Base-by-base conservation (phyloP, 1,140 invertebrate species). In the Branchinecta lynchi region DNA sequence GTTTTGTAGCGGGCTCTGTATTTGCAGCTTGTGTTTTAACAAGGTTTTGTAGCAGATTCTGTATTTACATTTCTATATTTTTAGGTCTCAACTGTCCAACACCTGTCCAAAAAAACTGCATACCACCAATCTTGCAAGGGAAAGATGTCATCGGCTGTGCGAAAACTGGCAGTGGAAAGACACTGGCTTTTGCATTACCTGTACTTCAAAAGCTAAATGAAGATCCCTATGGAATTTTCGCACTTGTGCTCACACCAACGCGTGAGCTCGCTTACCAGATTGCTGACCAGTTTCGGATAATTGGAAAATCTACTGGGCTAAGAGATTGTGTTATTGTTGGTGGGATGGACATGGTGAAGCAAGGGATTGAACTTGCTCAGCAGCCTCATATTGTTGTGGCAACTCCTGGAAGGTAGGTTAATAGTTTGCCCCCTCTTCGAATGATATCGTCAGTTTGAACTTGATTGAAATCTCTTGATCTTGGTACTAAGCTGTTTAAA, bases 161-260 rank as follows among this genome's bases (percentile, higher is more conserved):
- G 1, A 94, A 97, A 82, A 98, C 96, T 45, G 96, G 96, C 21
- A 96, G 93, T 69, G 96, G 96, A 45, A 99, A 99, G 83, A 98
- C 96, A 7, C 86, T 96, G 75, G 91, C 95, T 0, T 99, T 98
- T 85, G 93, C 92, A 7, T 76, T 99, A 20, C 96, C 96, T 0
- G 94, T 99, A 75, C 78, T 99, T 67, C 92, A 98, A 78, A 86
- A 87, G 73, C 80, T 98, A 15, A 86, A 90, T 72, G 87, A 94
- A 76, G 93, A 93, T 77, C 94, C 95, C 0, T 93, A 93, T 79
- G 89, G 92, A 71, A 89, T 98, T 75, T 98, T 91, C 84, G 93
- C 93, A 44, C 80, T 98, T n/a, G 81, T 98, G 51, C 80, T 99
- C 15, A 96, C 95, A 45, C 96, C 96, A 43, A 98, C 95, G 20